phyloP scores from a whole-genome alignment of 2,797 vertebrate genomes.

The Sebastes minor region DNA sequence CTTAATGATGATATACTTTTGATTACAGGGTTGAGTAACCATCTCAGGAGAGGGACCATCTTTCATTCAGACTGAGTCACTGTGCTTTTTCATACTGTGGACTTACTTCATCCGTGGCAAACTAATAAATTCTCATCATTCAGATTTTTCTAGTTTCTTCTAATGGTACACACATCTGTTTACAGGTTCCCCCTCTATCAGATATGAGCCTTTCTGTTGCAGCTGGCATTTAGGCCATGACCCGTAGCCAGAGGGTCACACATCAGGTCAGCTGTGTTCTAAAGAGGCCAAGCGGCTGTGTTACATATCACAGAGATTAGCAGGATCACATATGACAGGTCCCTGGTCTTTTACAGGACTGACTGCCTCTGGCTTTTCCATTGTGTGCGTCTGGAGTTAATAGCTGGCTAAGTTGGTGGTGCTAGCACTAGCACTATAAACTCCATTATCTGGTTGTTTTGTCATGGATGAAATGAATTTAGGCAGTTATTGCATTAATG shows the following conservation, averaged over 20 bases:
- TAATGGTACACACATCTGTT: not conserved
- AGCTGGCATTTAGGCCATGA: conserved; percentile 1
- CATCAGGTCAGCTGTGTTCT: conserved; percentile 33
- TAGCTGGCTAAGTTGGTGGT: not conserved
- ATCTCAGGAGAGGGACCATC: conserved; percentile 12
- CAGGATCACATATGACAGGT: conserved; percentile 56
- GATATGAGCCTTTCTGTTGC: not conserved
- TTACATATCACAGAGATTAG: conserved; percentile 60
- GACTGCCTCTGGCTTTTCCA: conserved; percentile 38
- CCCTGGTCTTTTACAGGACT: conserved; percentile 45
- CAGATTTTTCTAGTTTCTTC: not conserved
- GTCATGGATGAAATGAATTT: conserved; percentile 19
- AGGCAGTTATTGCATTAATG: conserved; percentile 1
- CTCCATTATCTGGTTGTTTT: not conserved
- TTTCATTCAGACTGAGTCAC: not conserved
- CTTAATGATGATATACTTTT: conserved; percentile 35
- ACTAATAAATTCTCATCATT: not conserved
- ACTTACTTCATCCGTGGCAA: not conserved
- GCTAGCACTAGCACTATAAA: conserved; percentile 19
- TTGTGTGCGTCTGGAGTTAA: conserved; percentile 40
- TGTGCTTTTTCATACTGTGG: not conserved
- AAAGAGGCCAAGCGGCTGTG: conserved; percentile 45
- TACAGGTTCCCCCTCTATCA: not conserved
- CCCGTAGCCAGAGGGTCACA: conserved; percentile 18
- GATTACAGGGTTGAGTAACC: conserved; percentile 17